Conservation (phyloP, 2,113 vertebrate genomes). For the Geothlypis trichas region DNA sequence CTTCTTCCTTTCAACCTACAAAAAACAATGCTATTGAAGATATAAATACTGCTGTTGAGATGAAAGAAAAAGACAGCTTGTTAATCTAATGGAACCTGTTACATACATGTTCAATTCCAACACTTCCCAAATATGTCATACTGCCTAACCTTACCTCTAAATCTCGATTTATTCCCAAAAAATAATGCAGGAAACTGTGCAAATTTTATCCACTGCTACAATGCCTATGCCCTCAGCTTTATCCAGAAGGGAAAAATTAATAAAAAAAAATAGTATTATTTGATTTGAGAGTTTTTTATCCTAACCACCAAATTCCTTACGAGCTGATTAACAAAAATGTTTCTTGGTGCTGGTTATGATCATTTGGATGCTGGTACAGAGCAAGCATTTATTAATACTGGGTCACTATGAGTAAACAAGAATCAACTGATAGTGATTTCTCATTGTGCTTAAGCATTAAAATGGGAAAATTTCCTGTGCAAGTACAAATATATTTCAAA, state of each 20-base stretch:
- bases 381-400: background rate
- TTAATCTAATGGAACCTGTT: background rate
- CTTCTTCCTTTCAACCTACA: background rate
- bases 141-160: background rate
- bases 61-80: background rate
- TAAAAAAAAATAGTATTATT: background rate
- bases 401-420: background rate
- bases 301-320: background rate
- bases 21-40: background rate
- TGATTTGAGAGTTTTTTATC: rapidly evolving
- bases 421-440: background rate
- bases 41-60: background rate
- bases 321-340: background rate
- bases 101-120: background rate
- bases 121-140: background rate
- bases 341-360: background rate
- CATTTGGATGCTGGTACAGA: background rate
- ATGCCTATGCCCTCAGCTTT: background rate
- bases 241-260: background rate
- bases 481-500: background rate
- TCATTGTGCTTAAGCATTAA: background rate
- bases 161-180: background rate
- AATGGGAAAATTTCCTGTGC: background rate
- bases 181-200: background rate
- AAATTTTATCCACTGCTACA: background rate